Conservation (phyloP, 2,888 invertebrate species). For the Drosophila nr. fundita region DNA sequence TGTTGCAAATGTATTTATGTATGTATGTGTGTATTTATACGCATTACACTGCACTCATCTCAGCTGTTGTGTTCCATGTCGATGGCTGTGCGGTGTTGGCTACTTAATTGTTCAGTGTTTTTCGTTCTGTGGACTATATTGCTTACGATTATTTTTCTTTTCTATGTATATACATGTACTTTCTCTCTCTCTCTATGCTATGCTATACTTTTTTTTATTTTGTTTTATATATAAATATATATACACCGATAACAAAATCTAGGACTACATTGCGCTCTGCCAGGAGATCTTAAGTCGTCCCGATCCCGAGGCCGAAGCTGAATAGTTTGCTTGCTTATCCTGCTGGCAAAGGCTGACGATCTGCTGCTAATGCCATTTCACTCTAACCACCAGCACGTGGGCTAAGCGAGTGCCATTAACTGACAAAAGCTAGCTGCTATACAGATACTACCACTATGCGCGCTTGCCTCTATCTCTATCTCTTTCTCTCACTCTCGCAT, state of each 20-base stretch:
- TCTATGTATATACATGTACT: constrained; percentile 4
- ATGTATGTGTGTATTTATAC: constrained; percentile 6
- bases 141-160: constrained; percentile 32
- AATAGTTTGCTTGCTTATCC: constrained; percentile 27
- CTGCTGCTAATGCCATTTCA: constrained; percentile 47
- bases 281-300: constrained; percentile 84
- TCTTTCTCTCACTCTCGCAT: background rate
- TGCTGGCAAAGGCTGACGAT: constrained; percentile 23
- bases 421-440: constrained; percentile 50
- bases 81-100: constrained; percentile 26
- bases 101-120: constrained; percentile 40
- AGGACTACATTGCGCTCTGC: constrained; percentile 84
- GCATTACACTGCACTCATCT: constrained; percentile 12
- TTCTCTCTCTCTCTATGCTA: constrained; percentile 46
- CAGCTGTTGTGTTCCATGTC: constrained; percentile 38
- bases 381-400: constrained; percentile 28
- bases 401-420: constrained; percentile 10
- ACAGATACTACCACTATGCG: constrained; percentile 3
- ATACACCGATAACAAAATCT: constrained; percentile 46
- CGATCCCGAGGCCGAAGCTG: constrained; percentile 82
- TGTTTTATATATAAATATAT: constrained; percentile 16
- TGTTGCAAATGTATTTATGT: constrained; percentile 7
- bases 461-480: constrained; percentile 14
- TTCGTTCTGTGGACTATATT: constrained; percentile 20
- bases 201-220: constrained; percentile 42